Evolutionary conservation across 2,113 vertebrate species (phyloP).

Genomic region (Bucco capensis): DNA sequence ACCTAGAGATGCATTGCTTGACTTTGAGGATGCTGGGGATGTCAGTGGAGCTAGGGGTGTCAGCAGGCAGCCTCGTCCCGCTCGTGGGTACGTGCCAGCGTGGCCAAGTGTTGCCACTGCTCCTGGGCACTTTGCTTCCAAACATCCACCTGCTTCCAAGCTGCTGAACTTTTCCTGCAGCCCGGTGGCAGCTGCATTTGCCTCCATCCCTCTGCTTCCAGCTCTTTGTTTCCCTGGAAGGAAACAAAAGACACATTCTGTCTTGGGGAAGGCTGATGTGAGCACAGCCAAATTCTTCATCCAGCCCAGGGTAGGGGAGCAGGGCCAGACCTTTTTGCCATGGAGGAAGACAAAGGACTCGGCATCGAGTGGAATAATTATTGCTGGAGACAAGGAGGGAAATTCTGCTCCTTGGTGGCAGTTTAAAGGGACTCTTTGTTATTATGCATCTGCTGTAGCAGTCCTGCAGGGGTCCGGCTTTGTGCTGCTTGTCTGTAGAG

Average conservation of each 20-base stretch:
- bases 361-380: neutral
- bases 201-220: neutral
- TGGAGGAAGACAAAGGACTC: neutral
- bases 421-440: conserved; percentile 28
- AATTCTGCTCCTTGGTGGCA: neutral
- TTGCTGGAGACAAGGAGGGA: neutral
- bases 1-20: neutral
- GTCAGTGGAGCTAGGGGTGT: neutral
- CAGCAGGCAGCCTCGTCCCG: neutral
- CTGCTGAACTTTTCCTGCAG: conserved; percentile 54
- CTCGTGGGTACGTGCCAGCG: neutral
- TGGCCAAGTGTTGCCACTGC: neutral
- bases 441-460: neutral
- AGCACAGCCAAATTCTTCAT: neutral
- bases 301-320: neutral
- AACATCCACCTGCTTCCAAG: neutral
- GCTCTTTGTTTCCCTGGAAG: conserved; percentile 41
- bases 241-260: conserved; percentile 33
- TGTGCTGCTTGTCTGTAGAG: conserved; percentile 57
- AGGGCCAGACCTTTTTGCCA: neutral
- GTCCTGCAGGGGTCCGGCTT: conserved; percentile 51
- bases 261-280: neutral
- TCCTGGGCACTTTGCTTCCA: neutral
- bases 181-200: neutral
- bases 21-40: too few relatives aligned